phyloP scores from a whole-genome alignment of 2,113 vertebrate species.

The Litocranius walleri region DNA sequence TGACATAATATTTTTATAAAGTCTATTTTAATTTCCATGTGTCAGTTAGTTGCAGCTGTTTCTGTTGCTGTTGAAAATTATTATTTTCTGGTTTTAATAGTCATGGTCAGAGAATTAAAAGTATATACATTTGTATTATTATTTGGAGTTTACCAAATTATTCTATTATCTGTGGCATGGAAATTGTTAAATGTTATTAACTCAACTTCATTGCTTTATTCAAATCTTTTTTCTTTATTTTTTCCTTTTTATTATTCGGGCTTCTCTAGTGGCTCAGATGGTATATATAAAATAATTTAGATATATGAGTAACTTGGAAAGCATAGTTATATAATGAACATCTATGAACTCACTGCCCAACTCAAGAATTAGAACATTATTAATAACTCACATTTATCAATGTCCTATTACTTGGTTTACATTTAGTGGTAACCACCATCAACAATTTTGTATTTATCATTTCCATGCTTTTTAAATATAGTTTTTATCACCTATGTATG shows the following conservation, averaged over 20 bases:
- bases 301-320: not conserved
- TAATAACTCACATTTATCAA: not conserved
- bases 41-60: not conserved
- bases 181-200: not conserved
- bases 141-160: conserved; percentile 31
- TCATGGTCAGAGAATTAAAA: conserved; percentile 22
- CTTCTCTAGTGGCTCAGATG: not conserved
- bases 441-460: not conserved
- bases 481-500: not conserved
- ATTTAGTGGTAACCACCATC: not conserved
- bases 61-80: conserved; percentile 18
- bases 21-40: conserved; percentile 26
- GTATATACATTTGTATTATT: not conserved
- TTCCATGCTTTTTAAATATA: not conserved
- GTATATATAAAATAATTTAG: not conserved
- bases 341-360: not conserved
- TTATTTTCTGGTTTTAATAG: conserved; percentile 6
- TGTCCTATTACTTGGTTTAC: not conserved
- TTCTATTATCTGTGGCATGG: not conserved
- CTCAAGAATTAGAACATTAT: not conserved
- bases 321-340: not conserved
- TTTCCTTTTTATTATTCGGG: conserved; percentile 11
- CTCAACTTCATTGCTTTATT: not conserved
- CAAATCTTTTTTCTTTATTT: not conserved
- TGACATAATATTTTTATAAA: conserved; percentile 33